These are phyloP conservation scores for Parasteatoda lunata DNA, from an alignment of 2,888 invertebrate genomes.

Conservation along the genomic window DNA sequence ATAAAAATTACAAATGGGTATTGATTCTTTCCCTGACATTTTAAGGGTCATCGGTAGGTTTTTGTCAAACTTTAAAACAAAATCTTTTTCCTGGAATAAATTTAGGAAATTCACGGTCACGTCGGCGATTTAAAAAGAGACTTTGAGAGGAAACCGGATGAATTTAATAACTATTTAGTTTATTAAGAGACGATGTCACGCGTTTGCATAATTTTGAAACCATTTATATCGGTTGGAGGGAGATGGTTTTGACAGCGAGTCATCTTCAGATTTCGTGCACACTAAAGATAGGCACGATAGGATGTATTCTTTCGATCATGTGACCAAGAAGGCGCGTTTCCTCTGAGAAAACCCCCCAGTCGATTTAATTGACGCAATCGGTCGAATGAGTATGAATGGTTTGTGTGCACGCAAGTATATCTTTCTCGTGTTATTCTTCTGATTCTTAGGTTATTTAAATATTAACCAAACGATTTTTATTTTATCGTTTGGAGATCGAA, in stretches of 20 bases:
- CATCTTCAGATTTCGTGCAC: background rate
- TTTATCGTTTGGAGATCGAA: too few species aligned
- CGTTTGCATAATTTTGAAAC: slow-evolving; percentile 5
- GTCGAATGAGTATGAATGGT: background rate
- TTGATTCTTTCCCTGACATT: too few species aligned
- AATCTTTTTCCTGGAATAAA: too few species aligned
- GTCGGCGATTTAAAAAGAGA: too few species aligned
- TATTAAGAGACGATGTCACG: background rate
- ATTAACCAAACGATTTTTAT: too few species aligned
- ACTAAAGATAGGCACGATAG: background rate
- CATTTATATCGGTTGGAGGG: background rate
- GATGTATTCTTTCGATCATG: background rate
- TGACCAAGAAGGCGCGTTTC: background rate
- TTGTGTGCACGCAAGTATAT: background rate
- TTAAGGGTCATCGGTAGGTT: too few species aligned
- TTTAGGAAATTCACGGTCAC: too few species aligned
- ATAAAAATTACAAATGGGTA: too few species aligned
- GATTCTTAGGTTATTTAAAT: too few species aligned
- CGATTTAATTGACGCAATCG: slow-evolving; percentile 3
- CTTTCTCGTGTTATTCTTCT: background rate
- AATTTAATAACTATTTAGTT: background rate
- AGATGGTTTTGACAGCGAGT: background rate
- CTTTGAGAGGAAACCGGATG: background rate
- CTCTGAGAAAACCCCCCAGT: background rate
- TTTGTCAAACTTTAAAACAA: too few species aligned